Percentiles rank a stretch among this genome's conserved stretches.
Conservation (phyloP, 2,888 invertebrate species). For the Oscheius myriophilus region DNA sequence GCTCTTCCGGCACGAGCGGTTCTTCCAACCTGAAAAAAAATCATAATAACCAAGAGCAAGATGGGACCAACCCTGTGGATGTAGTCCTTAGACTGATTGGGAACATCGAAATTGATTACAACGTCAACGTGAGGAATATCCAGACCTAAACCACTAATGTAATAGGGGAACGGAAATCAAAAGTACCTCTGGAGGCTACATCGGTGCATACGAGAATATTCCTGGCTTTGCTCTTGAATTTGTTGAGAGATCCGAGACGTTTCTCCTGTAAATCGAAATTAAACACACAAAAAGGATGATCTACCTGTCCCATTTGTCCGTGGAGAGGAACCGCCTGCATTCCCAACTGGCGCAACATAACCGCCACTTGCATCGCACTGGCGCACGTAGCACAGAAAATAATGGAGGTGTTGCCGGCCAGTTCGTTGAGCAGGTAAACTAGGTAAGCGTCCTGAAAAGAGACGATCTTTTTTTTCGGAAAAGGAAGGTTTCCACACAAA, state of each 20-base stretch:
- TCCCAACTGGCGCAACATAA: conserved; percentile 88
- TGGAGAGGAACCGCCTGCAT: conserved; percentile 92
- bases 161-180: no score
- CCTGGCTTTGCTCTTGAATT: conserved; percentile 92
- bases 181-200: conserved; percentile 92
- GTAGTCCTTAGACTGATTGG: conserved; percentile 97
- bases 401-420: conserved; percentile 91
- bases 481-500: no score
- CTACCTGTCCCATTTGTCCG: conserved; percentile 93
- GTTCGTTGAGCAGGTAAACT: conserved; percentile 91
- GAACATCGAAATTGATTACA: conserved; percentile 96
- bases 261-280: conserved; percentile 78
- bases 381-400: conserved; percentile 96
- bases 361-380: conserved; percentile 82
- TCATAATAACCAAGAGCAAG: background rate
- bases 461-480: no score
- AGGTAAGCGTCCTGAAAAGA: conserved; percentile 87
- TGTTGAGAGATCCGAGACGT: conserved; percentile 90
- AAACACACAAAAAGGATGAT: background rate
- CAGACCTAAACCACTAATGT: no score
- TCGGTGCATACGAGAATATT: conserved; percentile 96
- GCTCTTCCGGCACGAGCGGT: conserved; percentile 85
- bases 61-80: conserved; percentile 85
- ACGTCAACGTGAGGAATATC: conserved; percentile 99
- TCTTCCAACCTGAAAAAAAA: conserved; percentile 40